A percentile compares a stretch with the other conserved stretches of the same genome.
These are phyloP conservation scores for Falcaria lacertinaria DNA, from an alignment of 2,888 invertebrate genomes.

Conservation along the genomic window DNA sequence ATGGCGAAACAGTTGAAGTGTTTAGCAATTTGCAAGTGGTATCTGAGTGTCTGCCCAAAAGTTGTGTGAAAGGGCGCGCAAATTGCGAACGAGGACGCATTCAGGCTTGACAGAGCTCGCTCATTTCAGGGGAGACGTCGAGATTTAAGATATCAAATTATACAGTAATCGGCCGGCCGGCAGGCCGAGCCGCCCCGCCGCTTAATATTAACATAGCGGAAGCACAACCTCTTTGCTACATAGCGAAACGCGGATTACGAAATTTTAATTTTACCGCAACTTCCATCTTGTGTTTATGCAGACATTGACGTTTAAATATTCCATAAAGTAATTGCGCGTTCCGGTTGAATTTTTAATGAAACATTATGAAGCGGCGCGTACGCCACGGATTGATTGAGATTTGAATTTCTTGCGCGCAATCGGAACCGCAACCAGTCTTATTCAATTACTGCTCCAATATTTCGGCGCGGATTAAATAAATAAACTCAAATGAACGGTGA, in stretches of 20 bases:
- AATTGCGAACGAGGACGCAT: constrained; percentile 68
- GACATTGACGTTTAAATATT: constrained; percentile 70
- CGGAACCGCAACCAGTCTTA: constrained; percentile 49
- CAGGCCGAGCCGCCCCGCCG: constrained; percentile 35
- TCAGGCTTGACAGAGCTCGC: constrained; percentile 56
- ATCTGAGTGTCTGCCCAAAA: constrained; percentile 30
- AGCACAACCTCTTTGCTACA: constrained; percentile 55
- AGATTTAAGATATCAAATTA: constrained; percentile 74
- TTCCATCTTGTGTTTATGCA: constrained; percentile 62
- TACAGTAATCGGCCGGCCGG: constrained; percentile 64
- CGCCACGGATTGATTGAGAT: constrained; percentile 68
- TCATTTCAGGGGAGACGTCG: constrained; percentile 49
- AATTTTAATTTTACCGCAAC: constrained; percentile 68
- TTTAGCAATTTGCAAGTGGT: constrained; percentile 39
- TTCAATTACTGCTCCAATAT: constrained; percentile 68
- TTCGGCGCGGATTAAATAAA: constrained; percentile 52
- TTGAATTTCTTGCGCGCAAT: constrained; percentile 71
- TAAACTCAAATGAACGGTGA: constrained; percentile 52
- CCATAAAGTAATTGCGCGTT: constrained; percentile 69
- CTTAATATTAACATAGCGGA: constrained; percentile 70
- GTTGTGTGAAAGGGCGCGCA: constrained; percentile 62
- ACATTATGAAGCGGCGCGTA: constrained; percentile 58
- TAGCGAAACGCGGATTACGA: constrained; percentile 57
- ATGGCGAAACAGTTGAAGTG: constrained; percentile 25
- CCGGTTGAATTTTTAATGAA: constrained; percentile 73